Conservation (phyloP, 2,113 vertebrate species). For the Hiodon tergisus region DNA sequence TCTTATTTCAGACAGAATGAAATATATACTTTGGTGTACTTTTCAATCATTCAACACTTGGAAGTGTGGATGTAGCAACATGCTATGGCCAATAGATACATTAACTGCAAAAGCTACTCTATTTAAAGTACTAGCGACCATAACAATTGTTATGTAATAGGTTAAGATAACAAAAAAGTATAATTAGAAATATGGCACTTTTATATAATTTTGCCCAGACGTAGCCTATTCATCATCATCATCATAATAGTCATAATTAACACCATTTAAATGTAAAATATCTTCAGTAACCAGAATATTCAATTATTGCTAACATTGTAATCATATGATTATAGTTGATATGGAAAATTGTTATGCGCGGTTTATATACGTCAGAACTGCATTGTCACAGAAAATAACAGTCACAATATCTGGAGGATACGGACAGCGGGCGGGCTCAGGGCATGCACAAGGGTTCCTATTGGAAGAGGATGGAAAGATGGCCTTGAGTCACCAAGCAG, state of each 20-base stretch:
- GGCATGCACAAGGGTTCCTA: constrained; percentile 55
- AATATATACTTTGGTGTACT: neutral
- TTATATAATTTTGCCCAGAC: constrained; percentile 52
- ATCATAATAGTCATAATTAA: constrained; percentile 17
- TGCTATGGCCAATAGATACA: constrained; percentile 50
- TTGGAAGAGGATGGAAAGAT: constrained; percentile 28
- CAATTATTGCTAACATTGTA: constrained; percentile 65
- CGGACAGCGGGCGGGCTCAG: constrained; percentile 27
- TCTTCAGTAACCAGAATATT: constrained; percentile 46
- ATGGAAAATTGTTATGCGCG: constrained; percentile 25
- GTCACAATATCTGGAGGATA: constrained; percentile 49
- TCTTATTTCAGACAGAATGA: neutral
- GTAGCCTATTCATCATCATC: constrained; percentile 18
- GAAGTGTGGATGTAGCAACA: constrained; percentile 34
- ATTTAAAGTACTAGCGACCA: constrained; percentile 43
- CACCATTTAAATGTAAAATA: constrained; percentile 28
- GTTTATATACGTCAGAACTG: constrained; percentile 38
- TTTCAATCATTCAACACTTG: no score
- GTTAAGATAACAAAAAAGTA: constrained; percentile 31
- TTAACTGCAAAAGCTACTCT: constrained; percentile 51
- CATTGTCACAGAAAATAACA: constrained; percentile 55
- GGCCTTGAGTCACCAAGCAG: constrained; percentile 28
- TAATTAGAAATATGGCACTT: constrained; percentile 47
- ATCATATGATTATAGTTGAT: constrained; percentile 47
- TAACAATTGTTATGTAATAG: constrained; percentile 42